Evolutionary conservation across 2,888 invertebrate genomes (phyloP).

Genomic region (Pollenia labialis): DNA sequence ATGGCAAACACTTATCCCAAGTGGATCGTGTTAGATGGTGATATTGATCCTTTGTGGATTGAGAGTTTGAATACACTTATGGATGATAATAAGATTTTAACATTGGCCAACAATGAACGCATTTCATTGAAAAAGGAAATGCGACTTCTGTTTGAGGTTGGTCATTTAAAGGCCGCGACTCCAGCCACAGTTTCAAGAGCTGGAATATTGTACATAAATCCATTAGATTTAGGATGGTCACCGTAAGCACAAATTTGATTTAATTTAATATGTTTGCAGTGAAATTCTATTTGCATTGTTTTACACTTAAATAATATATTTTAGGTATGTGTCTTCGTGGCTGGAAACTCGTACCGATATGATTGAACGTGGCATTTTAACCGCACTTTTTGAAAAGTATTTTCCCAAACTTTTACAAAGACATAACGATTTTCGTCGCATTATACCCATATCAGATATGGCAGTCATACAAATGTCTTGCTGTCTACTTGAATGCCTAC

Average conservation of each 20-base stretch:
- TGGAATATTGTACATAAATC: constrained; percentile 97
- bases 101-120: constrained; percentile 96
- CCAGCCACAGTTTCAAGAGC: constrained; percentile 98
- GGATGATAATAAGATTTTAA: constrained; percentile 98
- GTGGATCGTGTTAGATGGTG: constrained; percentile 98
- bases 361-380: constrained; percentile 92
- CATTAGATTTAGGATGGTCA: constrained; percentile 97
- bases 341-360: constrained; percentile 91
- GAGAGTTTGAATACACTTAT: constrained; percentile 98
- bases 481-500: constrained; percentile 92
- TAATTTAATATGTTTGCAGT: not conserved
- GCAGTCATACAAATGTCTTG: constrained; percentile 96
- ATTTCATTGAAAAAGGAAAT: constrained; percentile 95
- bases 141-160: constrained; percentile 96
- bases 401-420: constrained; percentile 93
- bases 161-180: constrained; percentile 95
- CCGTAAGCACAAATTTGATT: constrained; percentile 87
- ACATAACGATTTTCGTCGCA: constrained; percentile 92
- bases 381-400: constrained; percentile 97
- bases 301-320: constrained; percentile 10
- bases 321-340: constrained; percentile 95
- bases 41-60: constrained; percentile 93
- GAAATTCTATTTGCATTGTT: not conserved
- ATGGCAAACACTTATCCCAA: constrained; percentile 93
- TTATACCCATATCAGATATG: constrained; percentile 95